Evolutionary conservation across 64 coral and sea anemone species (phyloP).

Genomic region (Pachyseris speciosa): DNA sequence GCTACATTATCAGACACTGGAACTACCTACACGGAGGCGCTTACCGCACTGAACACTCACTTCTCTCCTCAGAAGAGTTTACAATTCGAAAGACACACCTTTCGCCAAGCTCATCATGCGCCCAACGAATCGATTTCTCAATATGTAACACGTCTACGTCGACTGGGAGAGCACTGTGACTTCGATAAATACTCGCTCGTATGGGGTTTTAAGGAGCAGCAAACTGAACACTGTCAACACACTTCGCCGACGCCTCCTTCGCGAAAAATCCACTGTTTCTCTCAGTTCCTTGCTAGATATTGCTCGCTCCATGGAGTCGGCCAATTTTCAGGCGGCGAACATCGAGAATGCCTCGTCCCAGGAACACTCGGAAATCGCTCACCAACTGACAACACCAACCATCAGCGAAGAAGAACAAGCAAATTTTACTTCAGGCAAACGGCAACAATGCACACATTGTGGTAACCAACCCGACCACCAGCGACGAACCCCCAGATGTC

Average conservation of each 20-base stretch:
- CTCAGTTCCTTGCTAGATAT: constrained; percentile 1
- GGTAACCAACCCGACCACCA: constrained; percentile 25
- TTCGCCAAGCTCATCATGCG: not conserved
- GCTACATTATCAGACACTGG: too few species aligned
- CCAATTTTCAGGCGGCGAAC: too few species aligned
- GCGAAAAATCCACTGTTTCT: constrained; percentile 10
- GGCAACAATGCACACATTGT: not conserved
- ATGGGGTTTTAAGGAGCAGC: not conserved
- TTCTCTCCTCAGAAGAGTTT: not conserved
- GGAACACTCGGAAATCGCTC: too few species aligned
- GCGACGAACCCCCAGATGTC: too few species aligned
- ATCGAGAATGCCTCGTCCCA: too few species aligned
- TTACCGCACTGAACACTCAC: too few species aligned
- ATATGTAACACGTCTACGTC: not conserved
- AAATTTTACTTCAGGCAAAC: not conserved
- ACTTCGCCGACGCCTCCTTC: too few species aligned
- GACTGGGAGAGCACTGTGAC: too few species aligned
- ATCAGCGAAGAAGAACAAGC: too few species aligned
- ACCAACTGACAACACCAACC: too few species aligned
- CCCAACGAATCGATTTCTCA: not conserved
- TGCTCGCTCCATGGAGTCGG: not conserved
- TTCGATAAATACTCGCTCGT: not conserved
- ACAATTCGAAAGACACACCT: too few species aligned
- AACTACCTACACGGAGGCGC: too few species aligned
- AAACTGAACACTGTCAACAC: not conserved